These are phyloP conservation scores for Maconellicoccus hirsutus DNA, from an alignment of 1,140 invertebrate genomes.

Conservation along the genomic window DNA sequence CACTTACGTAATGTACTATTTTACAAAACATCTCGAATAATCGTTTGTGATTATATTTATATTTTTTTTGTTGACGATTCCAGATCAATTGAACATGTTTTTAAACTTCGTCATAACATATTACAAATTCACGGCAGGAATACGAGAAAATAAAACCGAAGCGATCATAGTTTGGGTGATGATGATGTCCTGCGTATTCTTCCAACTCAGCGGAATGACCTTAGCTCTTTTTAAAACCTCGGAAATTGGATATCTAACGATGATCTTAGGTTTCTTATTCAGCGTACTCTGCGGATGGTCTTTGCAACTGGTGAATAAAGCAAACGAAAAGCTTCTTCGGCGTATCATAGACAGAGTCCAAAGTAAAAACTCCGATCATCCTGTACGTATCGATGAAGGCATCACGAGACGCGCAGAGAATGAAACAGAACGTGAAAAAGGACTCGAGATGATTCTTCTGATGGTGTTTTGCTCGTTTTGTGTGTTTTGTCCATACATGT, in stretches of 20 bases:
- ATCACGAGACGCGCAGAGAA: background rate
- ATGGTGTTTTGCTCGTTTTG: background rate
- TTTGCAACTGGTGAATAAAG: background rate
- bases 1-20: no score
- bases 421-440: background rate
- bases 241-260: background rate
- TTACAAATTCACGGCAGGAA: no score
- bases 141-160: no score
- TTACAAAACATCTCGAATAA: no score
- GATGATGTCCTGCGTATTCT: background rate
- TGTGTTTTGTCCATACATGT: background rate
- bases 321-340: background rate
- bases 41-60: no score
- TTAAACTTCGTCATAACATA: no score
- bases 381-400: background rate
- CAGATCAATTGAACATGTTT: no score
- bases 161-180: no score
- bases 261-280: background rate
- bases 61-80: no score
- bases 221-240: background rate
- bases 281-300: background rate
- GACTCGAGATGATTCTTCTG: background rate
- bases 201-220: background rate
- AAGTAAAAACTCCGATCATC: background rate
- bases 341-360: background rate